Base-by-base conservation (phyloP, 1,140 invertebrate genomes). In the Sesamia nonagrioides region DNA sequence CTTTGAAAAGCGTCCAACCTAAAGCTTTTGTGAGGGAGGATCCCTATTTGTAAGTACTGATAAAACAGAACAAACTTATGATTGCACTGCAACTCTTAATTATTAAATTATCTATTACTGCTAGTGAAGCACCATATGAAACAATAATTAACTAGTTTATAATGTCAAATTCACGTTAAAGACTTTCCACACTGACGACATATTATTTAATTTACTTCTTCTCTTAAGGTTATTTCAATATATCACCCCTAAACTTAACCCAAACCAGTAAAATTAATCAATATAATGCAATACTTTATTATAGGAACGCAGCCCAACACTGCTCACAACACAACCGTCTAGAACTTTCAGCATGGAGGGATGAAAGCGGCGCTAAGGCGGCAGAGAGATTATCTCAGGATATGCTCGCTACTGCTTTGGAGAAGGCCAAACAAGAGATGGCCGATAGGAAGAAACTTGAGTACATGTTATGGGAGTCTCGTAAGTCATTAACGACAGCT, bases 11-110 rank as follows among this genome's bases (percentile, higher is more conserved):
- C 37, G 96, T 98, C 13, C 97, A 98, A 86, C 97, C 97, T 0
- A 98, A 98, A 91, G 98, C 98, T 0, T 99, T 99, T 87, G 96
- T 99, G 8, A 96, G 97, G 63, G 97, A 98, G 83, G 98, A 99
- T 95, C 96, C 97, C 48, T 99, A 98, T 88, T 94, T 99, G 96
- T 98, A 96, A 97, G 92, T 89, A 73, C 52, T 21, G 9, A 9
- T 0, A 40, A 40, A 40, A 40, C 1, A 27, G 27, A 27, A 27
- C 27, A 27, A 27, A 27, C 27, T 27, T 1, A 27, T 27, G 27
- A 27, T 3, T 27, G 1, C 3, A 27, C 27, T 27, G 27, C 27
- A 27, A 27, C 27, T 1, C 27, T 27, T 27, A 1, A 27, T 27
- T 27, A 27, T 27, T n/a, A n/a, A n/a, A n/a, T n/a, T n/a, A n/a